These are phyloP conservation scores for Crotalus horridus DNA, from an alignment of 2,113 vertebrate species.

Conservation along the genomic window DNA sequence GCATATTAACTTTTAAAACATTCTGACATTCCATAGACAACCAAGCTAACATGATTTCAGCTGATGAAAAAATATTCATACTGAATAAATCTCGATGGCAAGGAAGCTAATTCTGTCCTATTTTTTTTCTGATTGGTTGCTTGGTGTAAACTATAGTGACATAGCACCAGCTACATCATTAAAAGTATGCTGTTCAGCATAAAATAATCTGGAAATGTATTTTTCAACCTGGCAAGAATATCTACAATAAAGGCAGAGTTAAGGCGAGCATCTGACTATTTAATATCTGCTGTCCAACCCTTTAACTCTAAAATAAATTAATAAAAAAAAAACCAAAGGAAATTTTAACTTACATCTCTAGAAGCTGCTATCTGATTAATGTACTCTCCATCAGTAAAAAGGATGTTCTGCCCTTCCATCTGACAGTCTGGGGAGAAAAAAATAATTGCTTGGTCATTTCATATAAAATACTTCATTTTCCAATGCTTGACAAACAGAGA, in stretches of 20 bases:
- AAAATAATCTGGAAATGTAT: background rate
- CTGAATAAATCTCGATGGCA: background rate
- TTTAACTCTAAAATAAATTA: background rate
- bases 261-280: background rate
- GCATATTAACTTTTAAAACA: background rate
- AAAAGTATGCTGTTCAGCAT: background rate
- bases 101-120: background rate
- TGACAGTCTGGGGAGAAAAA: constrained; percentile 81
- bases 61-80: background rate
- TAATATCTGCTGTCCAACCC: background rate
- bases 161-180: background rate
- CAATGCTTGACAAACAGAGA: background rate
- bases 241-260: background rate
- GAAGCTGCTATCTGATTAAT: constrained; percentile 98
- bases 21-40: background rate
- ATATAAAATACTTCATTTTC: background rate
- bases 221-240: background rate
- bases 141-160: background rate
- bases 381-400: constrained; percentile 97
- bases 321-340: background rate
- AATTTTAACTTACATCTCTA: constrained; percentile 85
- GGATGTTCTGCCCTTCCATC: constrained; percentile 92
- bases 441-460: constrained; percentile 29
- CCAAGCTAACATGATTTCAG: background rate
- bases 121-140: background rate